Percentiles rank a stretch among this genome's conserved stretches.
Conservation (phyloP, 1,140 invertebrate species). For the Prorops nasuta region DNA sequence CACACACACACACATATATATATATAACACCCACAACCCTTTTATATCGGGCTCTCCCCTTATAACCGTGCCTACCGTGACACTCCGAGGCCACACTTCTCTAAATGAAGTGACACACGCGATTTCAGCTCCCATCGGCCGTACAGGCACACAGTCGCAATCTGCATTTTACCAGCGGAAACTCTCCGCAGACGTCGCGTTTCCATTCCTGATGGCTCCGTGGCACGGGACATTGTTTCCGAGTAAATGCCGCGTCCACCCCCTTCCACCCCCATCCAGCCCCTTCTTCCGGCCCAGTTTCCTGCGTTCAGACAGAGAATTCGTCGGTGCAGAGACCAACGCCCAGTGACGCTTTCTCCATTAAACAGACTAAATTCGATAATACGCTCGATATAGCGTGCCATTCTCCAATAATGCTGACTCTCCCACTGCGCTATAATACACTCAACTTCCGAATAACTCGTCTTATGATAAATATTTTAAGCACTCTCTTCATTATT, state of each 20-base stretch:
- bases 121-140: slow-evolving; percentile 28
- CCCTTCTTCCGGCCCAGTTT: slow-evolving; percentile 2
- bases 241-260: slow-evolving; percentile 21
- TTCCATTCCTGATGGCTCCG: slow-evolving; percentile 41
- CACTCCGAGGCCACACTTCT: slow-evolving; percentile 33
- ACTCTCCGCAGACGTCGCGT: slow-evolving; percentile 8
- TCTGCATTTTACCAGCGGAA: slow-evolving; percentile 31
- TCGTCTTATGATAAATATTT: too few relatives aligned
- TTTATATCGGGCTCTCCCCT: too few relatives aligned
- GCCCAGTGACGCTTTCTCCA: slow-evolving; percentile 1
- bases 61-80: slow-evolving; percentile 20
- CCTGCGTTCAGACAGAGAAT: slow-evolving; percentile 1
- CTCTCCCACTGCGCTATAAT: too few relatives aligned
- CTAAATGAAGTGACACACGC: slow-evolving; percentile 48
- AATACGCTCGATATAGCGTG: too few relatives aligned
- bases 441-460: too few relatives aligned
- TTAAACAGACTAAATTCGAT: too few relatives aligned
- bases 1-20: too few relatives aligned
- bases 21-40: too few relatives aligned
- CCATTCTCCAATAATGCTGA: too few relatives aligned
- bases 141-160: slow-evolving; percentile 20
- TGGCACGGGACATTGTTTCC: slow-evolving; percentile 49
- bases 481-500: too few relatives aligned
- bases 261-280: slow-evolving; percentile 12
- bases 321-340: neutral